Evolutionary conservation across 2,797 vertebrate species (phyloP).

Genomic region (Onychomys leucogaster): DNA sequence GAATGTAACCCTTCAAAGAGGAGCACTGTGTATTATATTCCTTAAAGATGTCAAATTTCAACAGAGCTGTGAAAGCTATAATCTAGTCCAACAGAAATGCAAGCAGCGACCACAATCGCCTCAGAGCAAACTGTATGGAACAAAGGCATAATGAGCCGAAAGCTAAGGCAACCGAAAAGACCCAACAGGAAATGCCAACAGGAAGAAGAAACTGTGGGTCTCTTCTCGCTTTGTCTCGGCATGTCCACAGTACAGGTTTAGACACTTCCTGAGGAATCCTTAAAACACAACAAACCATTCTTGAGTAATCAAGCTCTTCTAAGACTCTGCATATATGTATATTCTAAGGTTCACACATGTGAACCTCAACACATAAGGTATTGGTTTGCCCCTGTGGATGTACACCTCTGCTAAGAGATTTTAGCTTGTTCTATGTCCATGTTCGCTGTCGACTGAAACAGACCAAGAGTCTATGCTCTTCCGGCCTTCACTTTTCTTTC

Average conservation of each 20-base stretch:
- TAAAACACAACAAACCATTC: constrained; percentile 11
- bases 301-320: background rate
- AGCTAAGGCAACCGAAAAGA: background rate
- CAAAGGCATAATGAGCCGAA: background rate
- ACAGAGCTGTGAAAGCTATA: background rate
- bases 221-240: background rate
- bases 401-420: background rate
- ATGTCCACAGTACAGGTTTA: background rate
- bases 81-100: background rate
- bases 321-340: background rate
- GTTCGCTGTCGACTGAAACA: background rate
- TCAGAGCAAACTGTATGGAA: background rate
- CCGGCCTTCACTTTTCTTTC: constrained; percentile 27
- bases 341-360: background rate
- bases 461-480: background rate
- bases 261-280: background rate
- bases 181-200: background rate
- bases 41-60: background rate
- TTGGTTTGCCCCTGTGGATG: background rate
- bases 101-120: background rate
- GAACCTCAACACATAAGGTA: background rate
- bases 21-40: background rate
- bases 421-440: background rate
- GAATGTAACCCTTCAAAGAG: background rate
- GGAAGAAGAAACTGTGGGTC: background rate